Conservation (phyloP, 2,888 invertebrate species). For the Hydropsyche betteni region DNA sequence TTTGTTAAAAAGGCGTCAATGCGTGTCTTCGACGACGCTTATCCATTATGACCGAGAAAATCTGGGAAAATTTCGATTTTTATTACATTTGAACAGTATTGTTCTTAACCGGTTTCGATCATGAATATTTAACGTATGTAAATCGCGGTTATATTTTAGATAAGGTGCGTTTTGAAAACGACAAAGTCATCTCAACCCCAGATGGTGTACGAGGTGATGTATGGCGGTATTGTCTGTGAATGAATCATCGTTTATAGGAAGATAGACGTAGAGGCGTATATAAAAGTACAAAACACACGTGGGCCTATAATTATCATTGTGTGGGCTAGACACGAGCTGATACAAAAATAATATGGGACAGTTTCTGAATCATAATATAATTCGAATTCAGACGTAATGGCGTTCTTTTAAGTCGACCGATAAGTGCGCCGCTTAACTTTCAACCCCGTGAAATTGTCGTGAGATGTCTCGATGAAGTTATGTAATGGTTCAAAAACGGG, state of each 20-base stretch:
- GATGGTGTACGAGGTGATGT: background rate
- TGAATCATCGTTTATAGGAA: conserved; percentile 21
- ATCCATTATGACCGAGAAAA: too few relatives aligned
- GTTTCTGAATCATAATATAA: conserved; percentile 9
- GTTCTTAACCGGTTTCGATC: too few relatives aligned
- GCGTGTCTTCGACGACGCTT: too few relatives aligned
- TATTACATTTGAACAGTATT: too few relatives aligned
- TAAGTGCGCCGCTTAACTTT: too few relatives aligned
- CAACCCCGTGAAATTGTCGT: too few relatives aligned
- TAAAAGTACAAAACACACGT: conserved; percentile 29
- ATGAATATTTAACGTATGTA: background rate
- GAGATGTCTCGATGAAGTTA: too few relatives aligned
- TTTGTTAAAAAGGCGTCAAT: too few relatives aligned
- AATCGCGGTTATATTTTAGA: background rate
- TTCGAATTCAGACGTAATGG: too few relatives aligned
- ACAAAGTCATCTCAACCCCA: conserved; percentile 7
- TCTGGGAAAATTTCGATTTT: too few relatives aligned
- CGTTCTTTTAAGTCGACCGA: too few relatives aligned
- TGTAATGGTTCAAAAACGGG: too few relatives aligned
- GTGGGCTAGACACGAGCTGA: conserved; percentile 7
- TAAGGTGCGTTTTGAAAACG: background rate
- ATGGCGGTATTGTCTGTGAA: conserved; percentile 7
- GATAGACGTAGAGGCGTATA: conserved; percentile 32
- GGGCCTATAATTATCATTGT: conserved; percentile 26
- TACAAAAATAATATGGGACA: conserved; percentile 8